These are phyloP conservation scores for Gallinago undulata DNA, from an alignment of 2,113 vertebrate species.

Conservation along the genomic window DNA sequence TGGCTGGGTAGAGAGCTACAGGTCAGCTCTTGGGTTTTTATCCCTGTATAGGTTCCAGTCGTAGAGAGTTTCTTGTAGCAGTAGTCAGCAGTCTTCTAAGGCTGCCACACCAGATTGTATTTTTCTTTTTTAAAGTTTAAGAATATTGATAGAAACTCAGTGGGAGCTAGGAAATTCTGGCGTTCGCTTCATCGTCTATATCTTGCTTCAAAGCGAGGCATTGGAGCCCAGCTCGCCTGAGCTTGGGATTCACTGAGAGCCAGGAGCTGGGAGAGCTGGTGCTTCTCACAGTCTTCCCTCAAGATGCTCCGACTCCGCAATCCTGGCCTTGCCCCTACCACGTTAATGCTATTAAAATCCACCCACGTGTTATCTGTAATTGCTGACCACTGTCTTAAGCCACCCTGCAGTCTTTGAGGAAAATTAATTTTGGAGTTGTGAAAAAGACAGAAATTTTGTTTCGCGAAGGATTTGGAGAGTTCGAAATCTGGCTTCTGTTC, in stretches of 20 bases:
- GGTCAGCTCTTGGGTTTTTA: constrained; percentile 8
- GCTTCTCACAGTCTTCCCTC: neutral
- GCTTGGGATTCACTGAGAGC: neutral
- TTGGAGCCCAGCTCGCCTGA: neutral
- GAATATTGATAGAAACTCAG: constrained; percentile 66
- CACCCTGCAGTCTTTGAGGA: neutral
- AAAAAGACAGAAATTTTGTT: constrained; percentile 48
- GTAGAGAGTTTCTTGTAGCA: neutral
- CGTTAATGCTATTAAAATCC: neutral
- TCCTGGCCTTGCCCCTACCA: neutral
- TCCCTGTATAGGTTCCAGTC: neutral
- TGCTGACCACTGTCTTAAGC: constrained; percentile 52
- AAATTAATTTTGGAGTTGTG: constrained; percentile 51
- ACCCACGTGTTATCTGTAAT: neutral
- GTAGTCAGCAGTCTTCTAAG: constrained; percentile 36
- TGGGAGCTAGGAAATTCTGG: constrained; percentile 56
- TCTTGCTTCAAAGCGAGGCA: neutral
- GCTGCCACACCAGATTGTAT: constrained; percentile 58
- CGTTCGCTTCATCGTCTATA: neutral
- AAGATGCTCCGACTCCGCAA: rapidly evolving
- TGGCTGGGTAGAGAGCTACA: neutral
- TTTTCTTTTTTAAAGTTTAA: constrained; percentile 68
- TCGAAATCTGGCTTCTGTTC: constrained; percentile 57
- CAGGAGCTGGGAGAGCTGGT: neutral
- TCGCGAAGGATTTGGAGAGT: constrained; percentile 37